A percentile compares a stretch with the other conserved stretches of the same genome.
These are phyloP conservation scores for Chelonoidis abingdonii DNA, from an alignment of 2,113 vertebrate species.

Conservation along the genomic window DNA sequence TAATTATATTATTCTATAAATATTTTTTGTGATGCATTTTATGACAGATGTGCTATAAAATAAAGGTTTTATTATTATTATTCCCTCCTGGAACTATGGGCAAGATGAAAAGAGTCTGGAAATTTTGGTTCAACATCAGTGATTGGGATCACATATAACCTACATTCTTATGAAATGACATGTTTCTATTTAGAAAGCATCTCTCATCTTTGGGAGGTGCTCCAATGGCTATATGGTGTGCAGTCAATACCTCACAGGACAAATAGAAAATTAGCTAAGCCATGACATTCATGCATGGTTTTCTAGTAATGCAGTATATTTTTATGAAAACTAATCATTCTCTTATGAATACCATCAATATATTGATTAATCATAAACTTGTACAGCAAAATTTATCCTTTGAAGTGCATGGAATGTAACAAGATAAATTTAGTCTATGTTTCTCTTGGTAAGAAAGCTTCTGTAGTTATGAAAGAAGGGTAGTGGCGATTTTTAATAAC, in stretches of 20 bases:
- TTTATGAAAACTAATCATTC: neutral
- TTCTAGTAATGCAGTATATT: fast-evolving
- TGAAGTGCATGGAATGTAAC: neutral
- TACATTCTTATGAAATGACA: neutral
- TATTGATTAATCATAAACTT: fast-evolving
- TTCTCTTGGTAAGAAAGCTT: neutral
- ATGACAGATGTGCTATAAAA: constrained; percentile 31
- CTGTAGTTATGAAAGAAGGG: neutral
- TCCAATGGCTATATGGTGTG: neutral
- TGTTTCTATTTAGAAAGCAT: neutral
- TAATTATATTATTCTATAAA: neutral
- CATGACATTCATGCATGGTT: fast-evolving
- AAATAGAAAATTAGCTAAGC: neutral
- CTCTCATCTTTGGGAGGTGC: neutral
- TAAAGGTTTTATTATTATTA: neutral
- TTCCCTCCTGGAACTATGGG: neutral
- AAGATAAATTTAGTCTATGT: neutral
- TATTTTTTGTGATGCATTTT: constrained; percentile 27
- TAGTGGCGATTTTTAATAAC: fast-evolving
- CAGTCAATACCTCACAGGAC: neutral
- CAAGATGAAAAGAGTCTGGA: neutral
- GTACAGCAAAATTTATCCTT: fast-evolving
- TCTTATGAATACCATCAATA: neutral
- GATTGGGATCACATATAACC: neutral
- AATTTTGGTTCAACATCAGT: neutral